Evolutionary conservation across 2,113 vertebrate species (phyloP).

Genomic region (Ovis aries): DNA sequence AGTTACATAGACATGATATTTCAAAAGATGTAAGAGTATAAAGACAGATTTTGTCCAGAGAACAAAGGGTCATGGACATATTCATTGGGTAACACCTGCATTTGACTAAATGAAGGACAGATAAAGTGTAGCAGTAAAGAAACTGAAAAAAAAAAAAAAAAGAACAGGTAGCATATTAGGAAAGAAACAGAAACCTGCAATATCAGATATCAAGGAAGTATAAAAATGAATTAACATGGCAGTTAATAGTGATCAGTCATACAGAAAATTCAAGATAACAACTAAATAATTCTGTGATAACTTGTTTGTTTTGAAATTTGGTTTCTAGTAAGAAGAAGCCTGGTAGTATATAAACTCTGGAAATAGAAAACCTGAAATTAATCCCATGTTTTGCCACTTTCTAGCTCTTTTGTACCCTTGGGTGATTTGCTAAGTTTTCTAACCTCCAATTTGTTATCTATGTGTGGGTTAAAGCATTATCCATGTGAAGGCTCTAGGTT

Average conservation of each 20-base stretch:
- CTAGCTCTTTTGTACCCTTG: neutral
- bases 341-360: neutral
- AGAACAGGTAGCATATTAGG: neutral
- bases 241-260: neutral
- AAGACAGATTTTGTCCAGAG: neutral
- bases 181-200: neutral
- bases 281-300: neutral
- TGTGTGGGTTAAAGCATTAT: neutral
- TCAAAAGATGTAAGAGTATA: neutral
- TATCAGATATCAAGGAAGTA: neutral
- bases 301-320: neutral
- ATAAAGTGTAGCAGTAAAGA: neutral
- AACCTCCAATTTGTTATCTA: neutral
- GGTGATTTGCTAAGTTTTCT: neutral
- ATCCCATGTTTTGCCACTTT: neutral
- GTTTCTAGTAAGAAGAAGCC: neutral
- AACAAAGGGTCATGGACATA: neutral
- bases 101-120: neutral
- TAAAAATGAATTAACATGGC: neutral
- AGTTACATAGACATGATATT: neutral
- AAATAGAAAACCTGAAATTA: neutral
- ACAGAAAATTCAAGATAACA: neutral
- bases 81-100: neutral
- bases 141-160: neutral
- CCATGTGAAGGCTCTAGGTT: neutral